phyloP scores from a whole-genome alignment of 2,888 invertebrate species.

The Epinotia brunnichana region DNA sequence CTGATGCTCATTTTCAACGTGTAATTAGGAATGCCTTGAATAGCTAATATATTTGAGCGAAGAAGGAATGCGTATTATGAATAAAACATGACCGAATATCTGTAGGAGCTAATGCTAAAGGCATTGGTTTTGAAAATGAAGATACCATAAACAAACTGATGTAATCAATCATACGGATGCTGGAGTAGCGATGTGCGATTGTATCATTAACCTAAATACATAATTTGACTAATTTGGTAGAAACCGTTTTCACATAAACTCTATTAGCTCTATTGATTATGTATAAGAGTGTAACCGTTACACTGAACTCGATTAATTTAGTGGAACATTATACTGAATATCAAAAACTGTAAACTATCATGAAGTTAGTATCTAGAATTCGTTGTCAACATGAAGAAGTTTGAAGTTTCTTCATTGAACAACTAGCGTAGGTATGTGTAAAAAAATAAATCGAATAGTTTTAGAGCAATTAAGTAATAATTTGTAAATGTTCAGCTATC shows the following conservation, averaged over 20 bases:
- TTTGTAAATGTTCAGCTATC: not conserved
- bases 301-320: conserved; percentile 18
- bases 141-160: conserved; percentile 53
- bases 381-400: conserved; percentile 7
- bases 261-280: conserved; percentile 14
- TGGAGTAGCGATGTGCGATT: conserved; percentile 49
- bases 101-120: conserved; percentile 27
- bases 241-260: conserved; percentile 38
- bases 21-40: conserved; percentile 71
- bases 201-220: conserved; percentile 65
- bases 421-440: no score
- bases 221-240: conserved; percentile 48
- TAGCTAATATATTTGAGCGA: conserved; percentile 55
- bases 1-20: conserved; percentile 69
- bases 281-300: conserved; percentile 25
- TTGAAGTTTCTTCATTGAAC: conserved; percentile 2
- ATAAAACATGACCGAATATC: conserved; percentile 57
- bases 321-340: conserved; percentile 23
- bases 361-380: not conserved
- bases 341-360: conserved; percentile 8
- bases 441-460: conserved; percentile 45
- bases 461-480: not conserved
- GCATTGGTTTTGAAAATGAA: conserved; percentile 31
- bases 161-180: conserved; percentile 55
- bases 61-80: conserved; percentile 59